phyloP scores from a whole-genome alignment of 2,888 invertebrate genomes.

The Gordius sp. region DNA sequence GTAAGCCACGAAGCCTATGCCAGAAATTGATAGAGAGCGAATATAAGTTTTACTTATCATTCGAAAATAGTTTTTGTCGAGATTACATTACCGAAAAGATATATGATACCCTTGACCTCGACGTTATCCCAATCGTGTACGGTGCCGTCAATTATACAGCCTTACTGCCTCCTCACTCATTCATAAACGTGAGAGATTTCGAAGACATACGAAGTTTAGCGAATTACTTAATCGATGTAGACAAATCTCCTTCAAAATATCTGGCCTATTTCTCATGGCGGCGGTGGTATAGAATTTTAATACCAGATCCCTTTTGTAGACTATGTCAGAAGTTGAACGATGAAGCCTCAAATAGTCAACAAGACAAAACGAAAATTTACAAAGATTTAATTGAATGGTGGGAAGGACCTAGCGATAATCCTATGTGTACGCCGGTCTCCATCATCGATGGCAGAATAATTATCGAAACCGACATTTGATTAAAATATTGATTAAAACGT shows the following conservation, averaged over 20 bases:
- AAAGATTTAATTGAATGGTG: neutral
- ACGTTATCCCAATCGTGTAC: conserved; percentile 19
- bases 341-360: neutral
- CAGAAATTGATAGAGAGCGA: neutral
- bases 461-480: too few relatives aligned
- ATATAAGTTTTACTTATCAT: conserved; percentile 19
- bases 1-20: too few relatives aligned
- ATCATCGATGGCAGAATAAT: too few relatives aligned
- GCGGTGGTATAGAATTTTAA: neutral
- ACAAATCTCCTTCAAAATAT: neutral
- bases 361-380: too few relatives aligned
- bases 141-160: conserved; percentile 17
- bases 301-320: neutral
- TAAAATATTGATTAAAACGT: too few relatives aligned
- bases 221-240: neutral
- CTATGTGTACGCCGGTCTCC: too few relatives aligned
- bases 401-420: neutral
- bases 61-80: conserved; percentile 18
- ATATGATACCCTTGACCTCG: conserved; percentile 14
- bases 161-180: conserved; percentile 14
- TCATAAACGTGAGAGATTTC: conserved; percentile 17
- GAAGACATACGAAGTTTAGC: neutral
- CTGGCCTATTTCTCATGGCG: neutral
- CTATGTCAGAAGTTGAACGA: neutral
- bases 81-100: conserved; percentile 19